These are phyloP conservation scores for Sphenodon punctatus DNA, from an alignment of 2,797 vertebrate genomes.

Conservation along the genomic window DNA sequence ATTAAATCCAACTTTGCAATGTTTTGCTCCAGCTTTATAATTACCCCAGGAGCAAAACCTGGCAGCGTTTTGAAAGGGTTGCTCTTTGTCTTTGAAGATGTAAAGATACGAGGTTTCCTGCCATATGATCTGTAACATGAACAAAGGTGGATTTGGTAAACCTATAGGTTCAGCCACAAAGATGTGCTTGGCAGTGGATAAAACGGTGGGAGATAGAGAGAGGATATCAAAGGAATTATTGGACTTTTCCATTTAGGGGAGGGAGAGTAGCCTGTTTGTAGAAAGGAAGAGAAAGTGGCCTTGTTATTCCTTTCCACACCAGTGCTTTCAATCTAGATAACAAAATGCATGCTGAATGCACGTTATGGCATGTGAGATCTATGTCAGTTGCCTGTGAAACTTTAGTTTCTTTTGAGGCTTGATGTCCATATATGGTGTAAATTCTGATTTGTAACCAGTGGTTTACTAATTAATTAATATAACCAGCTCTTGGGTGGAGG, in stretches of 20 bases:
- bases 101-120: not conserved
- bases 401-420: not conserved
- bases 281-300: not conserved
- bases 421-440: not conserved
- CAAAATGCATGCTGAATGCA: not conserved
- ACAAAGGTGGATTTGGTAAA: not conserved
- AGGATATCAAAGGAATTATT: not conserved
- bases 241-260: not conserved
- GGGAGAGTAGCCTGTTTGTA: not conserved
- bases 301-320: not conserved
- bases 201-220: not conserved
- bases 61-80: not conserved
- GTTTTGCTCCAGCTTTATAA: not conserved
- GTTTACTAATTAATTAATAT: constrained; percentile 26
- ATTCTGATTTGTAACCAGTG: not conserved
- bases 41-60: not conserved
- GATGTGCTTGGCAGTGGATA: not conserved
- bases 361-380: not conserved
- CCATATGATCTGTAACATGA: not conserved
- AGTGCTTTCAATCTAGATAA: not conserved
- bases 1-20: not conserved
- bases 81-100: not conserved
- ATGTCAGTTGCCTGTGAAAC: fast-evolving
- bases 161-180: not conserved
- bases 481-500: constrained; percentile 10